Evolutionary conservation across 2,797 vertebrate genomes (phyloP), one percentile per base, ranked within the genome.

Genomic region (Tapirus indicus): DNA sequence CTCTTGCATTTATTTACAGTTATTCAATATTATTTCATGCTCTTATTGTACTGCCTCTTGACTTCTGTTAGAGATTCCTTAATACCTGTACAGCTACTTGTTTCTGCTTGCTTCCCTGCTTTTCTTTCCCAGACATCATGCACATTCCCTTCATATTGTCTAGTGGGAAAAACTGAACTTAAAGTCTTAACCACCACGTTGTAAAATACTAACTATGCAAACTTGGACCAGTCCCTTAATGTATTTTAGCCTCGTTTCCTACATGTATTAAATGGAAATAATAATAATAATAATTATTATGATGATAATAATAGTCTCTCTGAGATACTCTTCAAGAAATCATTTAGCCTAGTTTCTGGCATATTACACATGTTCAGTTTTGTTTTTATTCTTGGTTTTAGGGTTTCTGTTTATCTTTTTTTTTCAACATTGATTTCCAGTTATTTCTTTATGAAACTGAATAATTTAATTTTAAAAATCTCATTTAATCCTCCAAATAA

Each of bases 381-480:
- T 49, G 1, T 35, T 82, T 72, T 91, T 64, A 6, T 49, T 75
- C 32, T 56, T 78, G 29, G 18, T 78, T 94, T 80, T 25, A 82
- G 2, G 0, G 10, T 23, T 74, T 68, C 72, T 41, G 7, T 64
- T 60, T 23, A 35, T 80, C 47, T 62, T 68, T 83, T 64, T n/a
- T 78, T 38, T 38, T 44, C 32, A 32, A 1, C 10, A 44, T 85
- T 85, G 27, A 66, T 49, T 75, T 69, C 20, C 16, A 80, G 9
- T 60, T 44, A 54, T 38, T 93, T 68, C 8, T 84, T 47, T 83
- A 72, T 6, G 14, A 92, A 88, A 41, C 41, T 56, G 27, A 79
- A 92, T 92, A 58, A 80, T 72, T 75, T 94, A 62, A 79, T 69
- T 71, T 25, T 35, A 7, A 58, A 75, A n/a, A 88, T 23, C 8